A percentile compares a stretch with the other conserved stretches of the same genome.
Conservation (phyloP, 2,888 invertebrate genomes). For the Ochlodes sylvanus region DNA sequence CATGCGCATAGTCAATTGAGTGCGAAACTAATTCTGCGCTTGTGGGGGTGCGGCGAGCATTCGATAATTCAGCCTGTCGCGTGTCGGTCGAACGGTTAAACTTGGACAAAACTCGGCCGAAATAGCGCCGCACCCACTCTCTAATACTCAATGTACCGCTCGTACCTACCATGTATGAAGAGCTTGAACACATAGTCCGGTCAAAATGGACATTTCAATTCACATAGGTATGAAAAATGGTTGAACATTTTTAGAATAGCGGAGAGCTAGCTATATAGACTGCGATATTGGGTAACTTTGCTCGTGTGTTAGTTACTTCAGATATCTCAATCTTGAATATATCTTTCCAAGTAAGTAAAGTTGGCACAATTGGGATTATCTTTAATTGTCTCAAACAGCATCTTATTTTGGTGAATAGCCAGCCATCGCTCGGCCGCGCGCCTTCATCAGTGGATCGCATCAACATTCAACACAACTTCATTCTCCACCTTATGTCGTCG, state of each 20-base stretch:
- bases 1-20: conserved; percentile 21
- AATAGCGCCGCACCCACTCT: not conserved
- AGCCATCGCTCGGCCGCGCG: conserved; percentile 10
- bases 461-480: not conserved
- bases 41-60: conserved; percentile 18
- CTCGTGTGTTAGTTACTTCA: too few relatives aligned
- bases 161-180: too few relatives aligned
- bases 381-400: conserved; percentile 2
- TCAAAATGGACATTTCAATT: too few relatives aligned
- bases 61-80: conserved; percentile 5
- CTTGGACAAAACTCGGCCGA: not conserved
- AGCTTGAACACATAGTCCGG: too few relatives aligned
- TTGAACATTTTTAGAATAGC: too few relatives aligned
- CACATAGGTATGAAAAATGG: too few relatives aligned
- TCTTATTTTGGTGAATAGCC: conserved; percentile 21
- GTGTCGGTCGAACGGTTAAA: not conserved
- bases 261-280: too few relatives aligned
- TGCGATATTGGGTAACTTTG: too few relatives aligned
- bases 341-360: not conserved
- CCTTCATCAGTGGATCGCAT: conserved; percentile 16
- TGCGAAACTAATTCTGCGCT: conserved; percentile 28
- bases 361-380: not conserved
- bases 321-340: too few relatives aligned
- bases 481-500: too few relatives aligned
- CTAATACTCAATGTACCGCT: too few relatives aligned